These are phyloP conservation scores for Platycheirus albimanus DNA, from an alignment of 2,888 invertebrate genomes.

Conservation along the genomic window DNA sequence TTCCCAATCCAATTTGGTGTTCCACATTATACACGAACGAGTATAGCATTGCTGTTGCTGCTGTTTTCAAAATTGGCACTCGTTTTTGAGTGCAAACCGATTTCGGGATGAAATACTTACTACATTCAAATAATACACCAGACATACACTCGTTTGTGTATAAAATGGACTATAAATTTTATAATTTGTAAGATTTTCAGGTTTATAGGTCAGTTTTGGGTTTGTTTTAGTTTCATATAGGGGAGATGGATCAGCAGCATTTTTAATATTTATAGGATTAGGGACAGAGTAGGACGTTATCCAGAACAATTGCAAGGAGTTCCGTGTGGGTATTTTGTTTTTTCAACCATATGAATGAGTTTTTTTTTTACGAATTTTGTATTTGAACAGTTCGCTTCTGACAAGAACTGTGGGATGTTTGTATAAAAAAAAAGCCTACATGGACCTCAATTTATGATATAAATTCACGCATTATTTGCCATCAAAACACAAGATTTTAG, in stretches of 20 bases:
- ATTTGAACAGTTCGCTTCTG: too few species aligned
- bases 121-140: too few species aligned
- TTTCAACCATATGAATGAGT: too few species aligned
- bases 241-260: slow-evolving; percentile 31
- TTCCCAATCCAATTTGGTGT: not conserved
- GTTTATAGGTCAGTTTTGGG: slow-evolving; percentile 55
- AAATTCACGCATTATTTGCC: too few species aligned
- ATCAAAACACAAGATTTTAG: too few species aligned
- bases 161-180: slow-evolving; percentile 29
- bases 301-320: too few species aligned
- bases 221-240: slow-evolving; percentile 37
- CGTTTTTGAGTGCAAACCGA: slow-evolving; percentile 3
- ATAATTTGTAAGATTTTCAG: slow-evolving; percentile 46
- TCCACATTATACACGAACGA: not conserved
- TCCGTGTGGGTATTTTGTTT: too few species aligned
- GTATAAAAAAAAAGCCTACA: too few species aligned
- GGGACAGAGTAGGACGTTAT: too few species aligned
- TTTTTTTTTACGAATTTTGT: too few species aligned
- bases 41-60: not conserved
- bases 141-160: not conserved
- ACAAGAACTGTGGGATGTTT: too few species aligned
- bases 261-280: slow-evolving; percentile 25
- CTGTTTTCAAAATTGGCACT: slow-evolving; percentile 27
- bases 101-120: slow-evolving; percentile 10
- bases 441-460: too few species aligned